phyloP scores from a whole-genome alignment of 2,797 vertebrate genomes.

The Lutjanus argentimaculatus region DNA sequence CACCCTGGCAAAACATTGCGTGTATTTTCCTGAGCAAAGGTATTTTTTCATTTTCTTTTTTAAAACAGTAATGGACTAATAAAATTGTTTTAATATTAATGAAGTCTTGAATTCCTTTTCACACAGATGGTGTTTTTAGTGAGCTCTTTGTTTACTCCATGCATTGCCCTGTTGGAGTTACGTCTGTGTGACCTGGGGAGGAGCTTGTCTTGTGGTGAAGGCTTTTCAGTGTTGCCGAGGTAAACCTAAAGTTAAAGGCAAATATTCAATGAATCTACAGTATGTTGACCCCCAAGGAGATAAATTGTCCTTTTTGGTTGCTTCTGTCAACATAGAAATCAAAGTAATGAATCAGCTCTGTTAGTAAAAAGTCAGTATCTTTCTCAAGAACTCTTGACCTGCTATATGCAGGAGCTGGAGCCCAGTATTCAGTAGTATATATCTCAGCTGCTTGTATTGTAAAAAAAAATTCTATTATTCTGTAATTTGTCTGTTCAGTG shows the following conservation, averaged over 20 bases:
- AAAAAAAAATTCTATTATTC: slow-evolving; percentile 10
- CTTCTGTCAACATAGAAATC: not conserved
- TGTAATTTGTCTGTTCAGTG: not conserved
- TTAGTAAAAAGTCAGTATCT: not conserved
- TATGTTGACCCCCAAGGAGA: not conserved
- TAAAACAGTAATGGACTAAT: not conserved
- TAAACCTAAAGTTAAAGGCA: slow-evolving; percentile 62
- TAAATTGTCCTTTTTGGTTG: not conserved
- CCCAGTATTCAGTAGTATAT: not conserved
- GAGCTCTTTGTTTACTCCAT: slow-evolving; percentile 87
- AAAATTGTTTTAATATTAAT: not conserved
- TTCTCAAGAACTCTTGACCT: not conserved
- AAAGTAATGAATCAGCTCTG: not conserved
- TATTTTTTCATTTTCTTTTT: not conserved
- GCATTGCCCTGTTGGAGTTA: slow-evolving; percentile 85
- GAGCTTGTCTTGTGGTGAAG: slow-evolving; percentile 10
- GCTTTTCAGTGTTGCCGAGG: slow-evolving; percentile 89
- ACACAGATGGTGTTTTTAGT: slow-evolving; percentile 88
- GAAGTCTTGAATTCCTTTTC: slow-evolving; percentile 16
- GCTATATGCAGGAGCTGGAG: not conserved
- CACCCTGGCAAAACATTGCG: not conserved
- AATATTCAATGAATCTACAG: slow-evolving; percentile 5
- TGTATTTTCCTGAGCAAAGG: too few relatives aligned
- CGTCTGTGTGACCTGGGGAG: slow-evolving; percentile 53
- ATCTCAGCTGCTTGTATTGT: not conserved